Percentiles rank a stretch among this genome's conserved stretches.
Evolutionary conservation across 1,140 invertebrate species (phyloP).

Genomic region (Diabrotica undecimpunctata): DNA sequence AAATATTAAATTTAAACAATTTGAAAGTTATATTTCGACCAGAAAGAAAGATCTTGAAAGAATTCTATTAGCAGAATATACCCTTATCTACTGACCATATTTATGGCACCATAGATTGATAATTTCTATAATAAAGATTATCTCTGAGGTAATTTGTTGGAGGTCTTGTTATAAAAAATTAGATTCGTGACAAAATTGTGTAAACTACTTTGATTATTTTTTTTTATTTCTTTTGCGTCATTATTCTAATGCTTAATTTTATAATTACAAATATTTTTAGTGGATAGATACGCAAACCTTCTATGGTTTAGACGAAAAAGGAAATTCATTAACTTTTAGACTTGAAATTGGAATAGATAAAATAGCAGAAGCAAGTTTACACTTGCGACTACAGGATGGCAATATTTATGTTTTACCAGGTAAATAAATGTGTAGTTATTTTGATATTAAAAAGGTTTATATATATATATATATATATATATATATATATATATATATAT

Average conservation of each 20-base stretch:
- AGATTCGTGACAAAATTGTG: neutral
- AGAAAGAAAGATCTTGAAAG: too few relatives aligned
- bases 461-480: too few relatives aligned
- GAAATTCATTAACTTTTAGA: constrained; percentile 29
- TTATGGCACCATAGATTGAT: too few relatives aligned
- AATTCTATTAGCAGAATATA: too few relatives aligned
- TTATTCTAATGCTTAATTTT: neutral
- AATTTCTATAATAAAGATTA: too few relatives aligned
- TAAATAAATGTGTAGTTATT: constrained; percentile 15
- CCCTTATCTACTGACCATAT: too few relatives aligned
- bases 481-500: too few relatives aligned
- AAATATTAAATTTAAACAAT: too few relatives aligned
- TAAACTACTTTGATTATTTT: constrained; percentile 4
- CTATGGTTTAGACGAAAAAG: constrained; percentile 32
- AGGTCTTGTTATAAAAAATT: too few relatives aligned
- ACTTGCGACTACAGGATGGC: constrained; percentile 28
- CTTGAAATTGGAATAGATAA: constrained; percentile 26
- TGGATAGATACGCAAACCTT: constrained; percentile 23
- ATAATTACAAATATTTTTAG: constrained; percentile 26
- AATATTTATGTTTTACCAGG: constrained; percentile 32
- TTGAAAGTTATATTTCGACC: too few relatives aligned
- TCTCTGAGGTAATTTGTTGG: too few relatives aligned
- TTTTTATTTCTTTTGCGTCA: neutral
- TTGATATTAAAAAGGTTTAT: neutral
- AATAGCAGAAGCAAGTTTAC: constrained; percentile 30